Evolutionary conservation across 2,888 invertebrate species (phyloP), one percentile per base, ranked within the genome.

Genomic region (Aspidiotus destructor): DNA sequence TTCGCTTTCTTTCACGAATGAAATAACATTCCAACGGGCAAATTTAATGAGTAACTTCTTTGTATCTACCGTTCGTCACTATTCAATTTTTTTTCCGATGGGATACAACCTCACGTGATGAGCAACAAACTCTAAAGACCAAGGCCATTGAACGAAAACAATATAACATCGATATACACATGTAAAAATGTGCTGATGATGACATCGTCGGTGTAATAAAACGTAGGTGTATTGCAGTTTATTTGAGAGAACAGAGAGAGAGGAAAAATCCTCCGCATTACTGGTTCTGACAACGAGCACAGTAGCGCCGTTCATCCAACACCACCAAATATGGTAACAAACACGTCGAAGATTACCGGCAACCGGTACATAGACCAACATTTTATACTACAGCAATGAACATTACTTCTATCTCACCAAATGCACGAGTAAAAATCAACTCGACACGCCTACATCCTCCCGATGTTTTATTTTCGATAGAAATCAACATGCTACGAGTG

Each of bases 381-480:
- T 54, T 54, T 13, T 9, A 16, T 16, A n/a, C 28, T 28, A 28
- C 28, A 6, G 28, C 58, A 40, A 28, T 58, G 16, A 16, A 58
- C 58, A 40, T 8, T 48, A n/a, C n/a, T n/a, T n/a, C n/a, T n/a
- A 48, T n/a, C 11, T 48, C 48, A n/a, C 11, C 48, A 6, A 58
- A 11, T 10, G 58, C 6, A 40, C 58, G 16, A 28, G 40, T 58
- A 40, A 40, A 58, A 58, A 40, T 58, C 40, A 13, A 58, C 58
- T 58, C 17, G 28, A 40, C 28, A 58, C 58, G 58, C 58, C 58
- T 28, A 58, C 58, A 58, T 58, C 58, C 58, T 58, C 28, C 10
- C 28, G 40, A 40, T 54, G 11, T 54, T 1, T 54, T 28, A 48
- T 48, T 48, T 48, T 48, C 48, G 48, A 48, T 48, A n/a, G 48